These are phyloP conservation scores for Cheilosia urbana DNA, from an alignment of 2,888 invertebrate species.

Conservation along the genomic window DNA sequence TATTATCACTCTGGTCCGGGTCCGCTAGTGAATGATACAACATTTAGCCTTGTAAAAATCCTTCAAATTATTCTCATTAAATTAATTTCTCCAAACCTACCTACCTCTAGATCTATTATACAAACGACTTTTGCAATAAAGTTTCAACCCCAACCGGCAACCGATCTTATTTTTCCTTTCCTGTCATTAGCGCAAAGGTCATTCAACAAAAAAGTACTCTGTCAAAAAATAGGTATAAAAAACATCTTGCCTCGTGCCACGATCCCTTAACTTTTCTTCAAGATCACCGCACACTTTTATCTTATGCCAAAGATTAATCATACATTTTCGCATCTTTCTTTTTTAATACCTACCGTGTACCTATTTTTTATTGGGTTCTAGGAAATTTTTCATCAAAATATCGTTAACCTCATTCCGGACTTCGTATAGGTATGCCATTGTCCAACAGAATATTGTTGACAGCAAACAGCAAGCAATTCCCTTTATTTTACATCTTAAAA, in stretches of 20 bases:
- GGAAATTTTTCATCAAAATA: constrained; percentile 65
- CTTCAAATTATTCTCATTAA: too few relatives aligned
- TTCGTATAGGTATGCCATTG: constrained; percentile 27
- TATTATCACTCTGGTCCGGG: too few relatives aligned
- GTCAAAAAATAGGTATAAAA: constrained; percentile 3
- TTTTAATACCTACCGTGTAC: not conserved
- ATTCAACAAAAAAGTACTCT: not conserved
- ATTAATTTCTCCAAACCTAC: too few relatives aligned
- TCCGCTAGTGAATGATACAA: too few relatives aligned
- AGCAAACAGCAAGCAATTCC: constrained; percentile 50
- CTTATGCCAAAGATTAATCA: constrained; percentile 42
- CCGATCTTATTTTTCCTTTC: not conserved
- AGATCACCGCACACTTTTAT: constrained; percentile 18
- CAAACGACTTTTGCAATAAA: too few relatives aligned
- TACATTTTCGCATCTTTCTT: constrained; percentile 8
- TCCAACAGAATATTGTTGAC: constrained; percentile 37
- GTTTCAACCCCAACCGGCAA: not conserved
- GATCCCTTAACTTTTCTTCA: constrained; percentile 2
- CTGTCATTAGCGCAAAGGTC: not conserved
- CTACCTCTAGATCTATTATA: too few relatives aligned
- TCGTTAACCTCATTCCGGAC: constrained; percentile 70
- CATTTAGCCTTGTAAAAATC: too few relatives aligned
- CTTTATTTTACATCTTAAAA: constrained; percentile 2
- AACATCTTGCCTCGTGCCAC: constrained; percentile 27
- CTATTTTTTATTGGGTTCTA: not conserved